Conservation (phyloP, 2,113 vertebrate species). For the Coregonus clupeaformis region DNA sequence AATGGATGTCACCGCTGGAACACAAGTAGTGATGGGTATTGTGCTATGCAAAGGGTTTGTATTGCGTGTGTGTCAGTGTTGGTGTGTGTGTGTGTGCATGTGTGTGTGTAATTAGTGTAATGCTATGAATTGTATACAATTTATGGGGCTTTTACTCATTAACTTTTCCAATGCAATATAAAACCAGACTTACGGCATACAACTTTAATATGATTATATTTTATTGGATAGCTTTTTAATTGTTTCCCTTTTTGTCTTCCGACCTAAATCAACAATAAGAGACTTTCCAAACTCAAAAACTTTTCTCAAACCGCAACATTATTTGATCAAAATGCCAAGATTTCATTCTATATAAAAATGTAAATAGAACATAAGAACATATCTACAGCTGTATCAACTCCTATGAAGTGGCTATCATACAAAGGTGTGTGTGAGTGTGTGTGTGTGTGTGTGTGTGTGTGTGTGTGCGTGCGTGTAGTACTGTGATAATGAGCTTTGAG, state of each 20-base stretch:
- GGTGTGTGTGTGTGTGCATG: constrained; percentile 39
- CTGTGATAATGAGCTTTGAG: constrained; percentile 42
- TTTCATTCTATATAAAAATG: constrained; percentile 34
- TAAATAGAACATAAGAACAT: constrained; percentile 42
- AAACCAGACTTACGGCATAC: constrained; percentile 59
- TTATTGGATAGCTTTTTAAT: constrained; percentile 40
- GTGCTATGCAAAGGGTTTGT: too few species aligned
- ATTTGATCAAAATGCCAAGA: constrained; percentile 47
- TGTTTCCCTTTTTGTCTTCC: constrained; percentile 32
- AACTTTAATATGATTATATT: constrained; percentile 59
- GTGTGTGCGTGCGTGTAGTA: constrained; percentile 10
- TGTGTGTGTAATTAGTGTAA: constrained; percentile 38
- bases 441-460: constrained; percentile 21
- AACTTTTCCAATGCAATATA: constrained; percentile 67
- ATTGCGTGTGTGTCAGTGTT: constrained; percentile 31
- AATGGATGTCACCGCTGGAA: constrained; percentile 62
- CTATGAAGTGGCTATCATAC: constrained; percentile 44
- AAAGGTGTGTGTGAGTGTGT: constrained; percentile 8
- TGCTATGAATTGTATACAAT: constrained; percentile 38
- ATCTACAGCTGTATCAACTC: constrained; percentile 43
- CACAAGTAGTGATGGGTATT: constrained; percentile 54
- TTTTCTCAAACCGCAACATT: constrained; percentile 41
- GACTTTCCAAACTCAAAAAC: constrained; percentile 15
- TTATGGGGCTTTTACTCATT: constrained; percentile 65
- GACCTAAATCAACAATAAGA: constrained; percentile 43